Evolutionary conservation across 2,888 invertebrate genomes (phyloP), one percentile per base, ranked within the genome.

Genomic region (Sminthurinus aureus): DNA sequence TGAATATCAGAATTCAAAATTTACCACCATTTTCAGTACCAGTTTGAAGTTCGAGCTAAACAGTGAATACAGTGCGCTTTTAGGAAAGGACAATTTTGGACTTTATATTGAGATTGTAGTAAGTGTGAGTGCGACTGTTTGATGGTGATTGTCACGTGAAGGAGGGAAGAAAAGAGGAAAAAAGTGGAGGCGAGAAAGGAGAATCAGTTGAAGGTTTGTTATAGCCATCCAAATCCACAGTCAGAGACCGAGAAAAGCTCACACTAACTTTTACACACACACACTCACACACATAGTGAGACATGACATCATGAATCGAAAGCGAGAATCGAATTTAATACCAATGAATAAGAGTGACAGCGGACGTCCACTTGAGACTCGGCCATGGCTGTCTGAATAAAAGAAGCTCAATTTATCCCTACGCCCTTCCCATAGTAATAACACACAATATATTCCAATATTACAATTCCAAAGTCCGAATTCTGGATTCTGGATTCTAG

Each of bases 281-380:
- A 38, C n/a, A 38, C 38, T 77, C 77, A 69, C 69, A 79, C 38
- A 79, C 18, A 71, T 1, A 38, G 38, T 38, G 38, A 38, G 38
- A 38, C 79, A 79, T 79, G 79, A 79, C 79, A 79, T 69, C 79
- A 79, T 79, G 79, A 79, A 79, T 79, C 67, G 79, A 79, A 66
- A 79, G 79, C 66, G 51, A 66, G 73, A 82, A 82, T 82, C 82
- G 78, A 82, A 82, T 82, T 82, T 82, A 82, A 82, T 82, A 77
- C 67, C 82, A 77, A 82, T 82, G 82, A 82, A 82, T 82, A 82
- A 82, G 82, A 82, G 78, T 82, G 82, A 82, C 82, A 82, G 78
- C 77, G 82, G 77, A 77, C 69, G 77, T 38, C 76, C 79, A 79
- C 79, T 79, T 79, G 79, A 79, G 79, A 79, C 79, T 79, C 22